Conservation (phyloP, 2,888 invertebrate genomes). For the Exocentrus adspersus region DNA sequence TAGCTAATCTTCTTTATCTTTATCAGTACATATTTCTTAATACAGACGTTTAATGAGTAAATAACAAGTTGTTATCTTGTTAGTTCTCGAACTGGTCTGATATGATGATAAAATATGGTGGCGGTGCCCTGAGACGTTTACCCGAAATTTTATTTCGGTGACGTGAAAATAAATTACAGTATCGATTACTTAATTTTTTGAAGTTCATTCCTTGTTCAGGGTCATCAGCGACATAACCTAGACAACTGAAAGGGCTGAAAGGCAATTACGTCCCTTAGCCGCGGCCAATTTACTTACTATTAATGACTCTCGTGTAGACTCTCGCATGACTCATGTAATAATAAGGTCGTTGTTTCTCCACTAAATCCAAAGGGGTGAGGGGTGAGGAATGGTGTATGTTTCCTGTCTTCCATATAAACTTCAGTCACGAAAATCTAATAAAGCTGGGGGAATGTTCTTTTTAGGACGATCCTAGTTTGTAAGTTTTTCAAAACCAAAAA, state of each 20-base stretch:
- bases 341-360: neutral
- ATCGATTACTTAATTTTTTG: no score
- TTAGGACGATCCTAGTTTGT: no score
- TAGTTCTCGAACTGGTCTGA: neutral
- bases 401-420: neutral
- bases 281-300: neutral
- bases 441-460: no score
- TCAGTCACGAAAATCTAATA: neutral
- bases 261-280: neutral
- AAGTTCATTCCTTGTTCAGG: no score
- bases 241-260: neutral
- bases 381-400: neutral
- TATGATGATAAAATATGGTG: neutral
- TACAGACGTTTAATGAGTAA: neutral
- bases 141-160: no score
- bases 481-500: no score
- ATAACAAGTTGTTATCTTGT: slow-evolving; percentile 1
- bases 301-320: neutral
- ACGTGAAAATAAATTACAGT: no score
- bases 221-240: neutral
- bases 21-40: slow-evolving; percentile 11
- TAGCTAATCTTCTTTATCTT: slow-evolving; percentile 9
- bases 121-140: neutral
- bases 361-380: neutral
- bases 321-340: neutral